phyloP scores from a whole-genome alignment of 2,888 invertebrate species.

The Thera obeliscata region DNA sequence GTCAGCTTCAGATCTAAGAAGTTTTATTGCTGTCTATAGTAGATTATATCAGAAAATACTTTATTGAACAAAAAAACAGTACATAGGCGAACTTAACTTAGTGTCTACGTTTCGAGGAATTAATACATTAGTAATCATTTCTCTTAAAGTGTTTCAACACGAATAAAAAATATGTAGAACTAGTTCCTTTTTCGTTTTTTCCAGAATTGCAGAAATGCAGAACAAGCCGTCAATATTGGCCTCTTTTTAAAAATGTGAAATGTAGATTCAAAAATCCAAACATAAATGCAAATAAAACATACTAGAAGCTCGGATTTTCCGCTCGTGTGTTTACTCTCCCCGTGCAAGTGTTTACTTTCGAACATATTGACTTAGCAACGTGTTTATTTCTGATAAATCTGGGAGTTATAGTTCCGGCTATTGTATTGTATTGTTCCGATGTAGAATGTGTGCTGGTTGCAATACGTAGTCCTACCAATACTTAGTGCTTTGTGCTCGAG shows the following conservation, averaged over 20 bases:
- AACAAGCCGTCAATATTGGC: slow-evolving; percentile 18
- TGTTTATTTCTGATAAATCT: slow-evolving; percentile 42
- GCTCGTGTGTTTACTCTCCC: slow-evolving; percentile 43
- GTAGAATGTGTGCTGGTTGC: slow-evolving; percentile 8
- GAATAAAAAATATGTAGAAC: slow-evolving; percentile 8
- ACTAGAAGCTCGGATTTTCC: slow-evolving; percentile 48
- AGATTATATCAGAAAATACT: too few species aligned
- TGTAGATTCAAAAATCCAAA: slow-evolving; percentile 41
- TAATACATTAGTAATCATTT: too few species aligned
- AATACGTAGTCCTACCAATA: slow-evolving; percentile 4
- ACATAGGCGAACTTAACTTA: too few species aligned
- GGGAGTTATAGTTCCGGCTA: slow-evolving; percentile 24
- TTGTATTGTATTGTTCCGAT: slow-evolving; percentile 18
- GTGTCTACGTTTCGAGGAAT: too few species aligned
- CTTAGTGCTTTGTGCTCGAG: slow-evolving; percentile 7
- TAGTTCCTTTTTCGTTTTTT: neutral
- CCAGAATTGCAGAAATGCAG: neutral
- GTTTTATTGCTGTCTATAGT: too few species aligned
- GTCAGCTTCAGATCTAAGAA: too few species aligned
- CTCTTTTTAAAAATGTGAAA: slow-evolving; percentile 18
- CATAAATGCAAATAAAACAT: slow-evolving; percentile 46
- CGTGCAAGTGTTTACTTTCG: slow-evolving; percentile 47
- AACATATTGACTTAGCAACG: slow-evolving; percentile 51
- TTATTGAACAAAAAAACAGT: too few species aligned
- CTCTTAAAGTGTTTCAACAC: neutral